Base-by-base conservation (phyloP, 1,140 invertebrate species). In the Leguminivora glycinivorella region DNA sequence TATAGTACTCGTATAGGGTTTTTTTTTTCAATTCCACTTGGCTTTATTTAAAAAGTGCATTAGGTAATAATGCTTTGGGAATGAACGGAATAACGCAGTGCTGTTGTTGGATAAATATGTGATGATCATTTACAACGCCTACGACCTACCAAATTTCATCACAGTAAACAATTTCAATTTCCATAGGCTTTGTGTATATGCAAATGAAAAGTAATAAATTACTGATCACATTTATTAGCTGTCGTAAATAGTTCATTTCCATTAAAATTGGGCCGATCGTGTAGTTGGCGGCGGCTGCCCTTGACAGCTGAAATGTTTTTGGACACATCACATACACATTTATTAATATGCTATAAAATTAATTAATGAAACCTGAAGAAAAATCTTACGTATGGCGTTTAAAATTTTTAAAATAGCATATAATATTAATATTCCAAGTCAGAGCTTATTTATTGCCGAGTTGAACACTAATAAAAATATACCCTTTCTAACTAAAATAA, bases 221-320 rank as follows among this genome's bases (percentile, higher is more conserved):
- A 63, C 6, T 63, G 26, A 17, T 10, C 58, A 31, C 12, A 63
- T 63, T 63, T 63, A 34, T 63, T 26, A 34, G 25, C 17, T 63
- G 58, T 63, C 26, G 58, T 63, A 60, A 60, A 60, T 17, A 63
- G 25, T 63, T 63, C 29, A 63, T 63, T 25, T 31, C 25, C 58
- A 63, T 63, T 29, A 63, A 63, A 63, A 63, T 63, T 63, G 17
- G 58, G 31, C 26, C 58, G 26, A 14, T 25, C 26, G 58, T 26
- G 31, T 63, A 34, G 47, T 22, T 52, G 47, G 47, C 47, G 58
- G 29, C 29, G 58, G 58, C 34, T 63, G n/a, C 4, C 26, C 58
- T 63, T 63, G 58, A 19, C n/a, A 9, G 26, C 9, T 31, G 31
- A 60, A 29, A 63, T 7, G 26, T 31, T 31, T 17, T 63, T 29